Conservation (phyloP, 2,113 vertebrate genomes). For the Corythornis cristatus region DNA sequence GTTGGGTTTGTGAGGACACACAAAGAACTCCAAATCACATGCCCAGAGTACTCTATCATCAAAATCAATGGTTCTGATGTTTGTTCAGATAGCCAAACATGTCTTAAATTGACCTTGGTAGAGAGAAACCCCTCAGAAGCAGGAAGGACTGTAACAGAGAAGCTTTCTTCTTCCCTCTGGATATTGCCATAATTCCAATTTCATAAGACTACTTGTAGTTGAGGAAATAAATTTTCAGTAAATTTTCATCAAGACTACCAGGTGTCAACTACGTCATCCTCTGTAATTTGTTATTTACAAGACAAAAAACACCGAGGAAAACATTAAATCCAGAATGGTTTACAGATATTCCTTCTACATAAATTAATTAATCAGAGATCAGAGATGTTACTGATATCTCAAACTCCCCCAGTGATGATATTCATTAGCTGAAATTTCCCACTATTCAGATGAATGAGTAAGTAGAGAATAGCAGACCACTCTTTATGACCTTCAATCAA, state of each 20-base stretch:
- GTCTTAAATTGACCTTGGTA: neutral
- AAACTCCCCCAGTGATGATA: neutral
- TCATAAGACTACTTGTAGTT: neutral
- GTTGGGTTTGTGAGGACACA: accelerated
- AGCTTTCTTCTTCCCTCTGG: neutral
- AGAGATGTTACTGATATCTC: neutral
- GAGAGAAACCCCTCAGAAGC: neutral
- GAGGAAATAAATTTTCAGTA: neutral
- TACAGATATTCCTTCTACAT: neutral
- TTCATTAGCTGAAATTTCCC: neutral
- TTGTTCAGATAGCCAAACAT: neutral
- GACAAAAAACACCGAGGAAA: neutral
- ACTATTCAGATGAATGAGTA: neutral
- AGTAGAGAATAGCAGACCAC: neutral
- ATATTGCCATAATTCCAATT: neutral
- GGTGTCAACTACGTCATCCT: neutral
- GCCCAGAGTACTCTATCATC: neutral
- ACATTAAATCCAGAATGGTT: neutral
- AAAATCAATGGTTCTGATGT: neutral
- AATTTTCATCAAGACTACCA: neutral
- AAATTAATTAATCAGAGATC: neutral
- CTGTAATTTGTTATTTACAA: neutral
- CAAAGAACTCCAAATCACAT: neutral
- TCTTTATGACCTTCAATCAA: neutral
- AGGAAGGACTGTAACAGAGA: neutral